These are phyloP conservation scores for Drosophila persimilis DNA, from an alignment of 1,140 invertebrate genomes.

Conservation along the genomic window DNA sequence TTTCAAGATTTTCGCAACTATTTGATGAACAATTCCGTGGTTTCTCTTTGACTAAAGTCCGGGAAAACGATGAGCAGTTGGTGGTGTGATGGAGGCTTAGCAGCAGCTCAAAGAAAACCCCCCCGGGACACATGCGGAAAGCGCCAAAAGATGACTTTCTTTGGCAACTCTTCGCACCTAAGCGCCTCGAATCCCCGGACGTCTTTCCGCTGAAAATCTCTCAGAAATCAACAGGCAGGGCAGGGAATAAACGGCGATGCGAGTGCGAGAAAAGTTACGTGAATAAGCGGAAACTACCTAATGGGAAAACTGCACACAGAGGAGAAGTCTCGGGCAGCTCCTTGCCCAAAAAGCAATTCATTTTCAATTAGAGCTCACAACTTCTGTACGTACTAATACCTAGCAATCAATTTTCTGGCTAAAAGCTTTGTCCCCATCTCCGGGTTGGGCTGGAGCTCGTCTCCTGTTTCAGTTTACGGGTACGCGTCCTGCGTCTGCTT, in stretches of 20 bases:
- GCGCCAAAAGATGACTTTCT: background rate
- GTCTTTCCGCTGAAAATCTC: constrained; percentile 2
- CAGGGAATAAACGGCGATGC: background rate
- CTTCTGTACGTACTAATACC: constrained; percentile 28
- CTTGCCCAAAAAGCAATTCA: constrained; percentile 19
- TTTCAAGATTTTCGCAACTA: background rate
- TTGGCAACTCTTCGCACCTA: constrained; percentile 23
- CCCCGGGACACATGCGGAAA: constrained; percentile 2
- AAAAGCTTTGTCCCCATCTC: constrained; percentile 19
- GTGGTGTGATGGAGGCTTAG: too few relatives aligned
- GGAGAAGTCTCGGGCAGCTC: background rate
- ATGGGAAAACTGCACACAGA: background rate
- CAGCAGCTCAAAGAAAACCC: too few relatives aligned
- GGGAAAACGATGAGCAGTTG: too few relatives aligned
- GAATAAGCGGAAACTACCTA: background rate
- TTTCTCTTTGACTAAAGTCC: background rate
- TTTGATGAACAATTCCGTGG: constrained; percentile 13
- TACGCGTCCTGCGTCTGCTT: background rate
- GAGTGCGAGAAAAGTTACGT: background rate
- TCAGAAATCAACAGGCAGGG: constrained; percentile 6
- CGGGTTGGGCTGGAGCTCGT: background rate
- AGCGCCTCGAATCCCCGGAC: constrained; percentile 15
- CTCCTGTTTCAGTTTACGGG: constrained; percentile 18
- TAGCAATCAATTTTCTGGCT: constrained; percentile 31
- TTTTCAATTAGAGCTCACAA: constrained; percentile 28